Evolutionary conservation across 2,113 vertebrate species (phyloP).

Genomic region (Glaucomys volans): DNA sequence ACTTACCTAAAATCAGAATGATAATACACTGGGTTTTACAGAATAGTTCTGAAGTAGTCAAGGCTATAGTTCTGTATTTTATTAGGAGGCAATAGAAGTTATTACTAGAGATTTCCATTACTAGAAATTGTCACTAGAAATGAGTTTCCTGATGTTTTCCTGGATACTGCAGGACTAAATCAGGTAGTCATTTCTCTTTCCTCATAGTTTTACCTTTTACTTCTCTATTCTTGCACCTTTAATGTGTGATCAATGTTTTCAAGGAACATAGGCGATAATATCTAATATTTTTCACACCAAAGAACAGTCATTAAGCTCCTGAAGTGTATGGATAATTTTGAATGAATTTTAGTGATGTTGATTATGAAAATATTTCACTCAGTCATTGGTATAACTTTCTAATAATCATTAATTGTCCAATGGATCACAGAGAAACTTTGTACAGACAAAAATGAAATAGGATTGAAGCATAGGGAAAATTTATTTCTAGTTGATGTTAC

Average conservation of each 20-base stretch:
- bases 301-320: neutral
- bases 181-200: neutral
- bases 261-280: neutral
- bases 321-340: neutral
- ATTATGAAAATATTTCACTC: slow-evolving; percentile 15
- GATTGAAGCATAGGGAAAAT: neutral
- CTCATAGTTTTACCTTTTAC: neutral
- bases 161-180: neutral
- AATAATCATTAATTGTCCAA: neutral
- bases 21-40: neutral
- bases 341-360: neutral
- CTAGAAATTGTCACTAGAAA: slow-evolving; percentile 18
- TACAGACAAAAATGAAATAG: slow-evolving; percentile 38
- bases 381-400: neutral
- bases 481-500: neutral
- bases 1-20: neutral
- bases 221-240: neutral
- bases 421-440: slow-evolving; percentile 21
- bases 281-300: neutral
- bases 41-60: neutral
- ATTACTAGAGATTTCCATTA: neutral
- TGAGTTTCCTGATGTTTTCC: neutral
- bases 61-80: neutral
- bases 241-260: neutral
- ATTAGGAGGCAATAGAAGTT: neutral